Evolutionary conservation across 2,888 invertebrate species (phyloP).

Genomic region (Metalampra italica): DNA sequence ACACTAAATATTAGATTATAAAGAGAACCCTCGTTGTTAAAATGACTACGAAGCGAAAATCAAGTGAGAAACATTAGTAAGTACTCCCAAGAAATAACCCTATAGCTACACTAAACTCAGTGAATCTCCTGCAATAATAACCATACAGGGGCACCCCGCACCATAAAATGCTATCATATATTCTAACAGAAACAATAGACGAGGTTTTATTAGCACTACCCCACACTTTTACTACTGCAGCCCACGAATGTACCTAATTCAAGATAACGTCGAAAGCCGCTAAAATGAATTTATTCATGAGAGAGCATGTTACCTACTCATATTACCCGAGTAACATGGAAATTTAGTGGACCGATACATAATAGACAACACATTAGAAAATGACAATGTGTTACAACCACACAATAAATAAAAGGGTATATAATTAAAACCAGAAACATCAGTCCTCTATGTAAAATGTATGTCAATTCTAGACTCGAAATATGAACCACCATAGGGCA

Average conservation of each 20-base stretch:
- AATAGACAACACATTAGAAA: neutral
- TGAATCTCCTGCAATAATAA: neutral
- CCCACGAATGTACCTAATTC: constrained; percentile 3
- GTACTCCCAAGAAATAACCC: too few relatives aligned
- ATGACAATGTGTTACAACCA: neutral
- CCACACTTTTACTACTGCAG: constrained; percentile 1
- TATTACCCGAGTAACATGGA: constrained; percentile 6
- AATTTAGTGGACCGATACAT: constrained; percentile 6
- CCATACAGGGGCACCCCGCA: constrained; percentile 6
- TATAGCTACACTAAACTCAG: too few relatives aligned
- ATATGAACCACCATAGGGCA: too few relatives aligned
- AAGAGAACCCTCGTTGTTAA: too few relatives aligned
- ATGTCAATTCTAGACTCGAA: too few relatives aligned
- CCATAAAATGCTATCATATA: constrained; percentile 27
- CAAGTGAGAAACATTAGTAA: neutral
- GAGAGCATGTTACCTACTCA: constrained; percentile 7
- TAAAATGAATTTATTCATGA: constrained; percentile 13
- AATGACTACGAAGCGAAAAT: neutral
- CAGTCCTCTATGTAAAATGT: too few relatives aligned
- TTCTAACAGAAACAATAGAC: constrained; percentile 24
- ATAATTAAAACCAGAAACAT: neutral
- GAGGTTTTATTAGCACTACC: constrained; percentile 7
- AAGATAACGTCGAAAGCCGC: constrained; percentile 6
- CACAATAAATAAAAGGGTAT: neutral
- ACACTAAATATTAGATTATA: too few relatives aligned